Evolutionary conservation across 2,888 invertebrate species (phyloP).

Genomic region (Drosophila picticornis): DNA sequence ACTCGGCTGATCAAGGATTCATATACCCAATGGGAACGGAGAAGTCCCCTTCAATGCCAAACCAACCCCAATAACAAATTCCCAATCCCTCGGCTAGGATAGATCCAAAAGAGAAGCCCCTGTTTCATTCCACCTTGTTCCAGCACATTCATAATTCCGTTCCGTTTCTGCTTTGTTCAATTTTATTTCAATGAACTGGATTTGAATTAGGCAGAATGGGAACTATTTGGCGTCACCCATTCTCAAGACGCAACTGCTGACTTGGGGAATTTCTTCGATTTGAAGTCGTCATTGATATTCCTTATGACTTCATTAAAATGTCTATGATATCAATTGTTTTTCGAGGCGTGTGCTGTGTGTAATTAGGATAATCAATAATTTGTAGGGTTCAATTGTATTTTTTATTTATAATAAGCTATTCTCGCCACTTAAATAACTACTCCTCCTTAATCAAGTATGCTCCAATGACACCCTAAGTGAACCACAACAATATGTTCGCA

Average conservation of each 20-base stretch:
- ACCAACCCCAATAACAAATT: background rate
- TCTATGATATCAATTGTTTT: background rate
- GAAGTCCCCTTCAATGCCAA: background rate
- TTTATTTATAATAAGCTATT: background rate
- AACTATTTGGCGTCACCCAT: too few species aligned
- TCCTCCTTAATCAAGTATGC: background rate
- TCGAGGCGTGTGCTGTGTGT: background rate
- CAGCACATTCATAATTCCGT: background rate
- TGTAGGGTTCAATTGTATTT: background rate
- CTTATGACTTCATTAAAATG: background rate
- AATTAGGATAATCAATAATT: background rate
- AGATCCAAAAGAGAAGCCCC: background rate
- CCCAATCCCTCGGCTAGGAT: background rate
- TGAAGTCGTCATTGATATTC: background rate
- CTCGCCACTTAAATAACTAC: background rate
- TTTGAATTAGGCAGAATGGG: background rate
- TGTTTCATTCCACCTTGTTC: too few species aligned
- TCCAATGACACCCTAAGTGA: background rate
- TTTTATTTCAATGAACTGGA: background rate
- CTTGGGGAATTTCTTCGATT: background rate
- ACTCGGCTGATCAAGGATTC: background rate
- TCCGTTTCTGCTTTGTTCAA: background rate
- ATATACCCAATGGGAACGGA: background rate
- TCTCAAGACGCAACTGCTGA: background rate
- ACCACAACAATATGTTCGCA: background rate